Evolutionary conservation across 2,888 invertebrate genomes (phyloP).

Genomic region (Himalopsyche anomala): DNA sequence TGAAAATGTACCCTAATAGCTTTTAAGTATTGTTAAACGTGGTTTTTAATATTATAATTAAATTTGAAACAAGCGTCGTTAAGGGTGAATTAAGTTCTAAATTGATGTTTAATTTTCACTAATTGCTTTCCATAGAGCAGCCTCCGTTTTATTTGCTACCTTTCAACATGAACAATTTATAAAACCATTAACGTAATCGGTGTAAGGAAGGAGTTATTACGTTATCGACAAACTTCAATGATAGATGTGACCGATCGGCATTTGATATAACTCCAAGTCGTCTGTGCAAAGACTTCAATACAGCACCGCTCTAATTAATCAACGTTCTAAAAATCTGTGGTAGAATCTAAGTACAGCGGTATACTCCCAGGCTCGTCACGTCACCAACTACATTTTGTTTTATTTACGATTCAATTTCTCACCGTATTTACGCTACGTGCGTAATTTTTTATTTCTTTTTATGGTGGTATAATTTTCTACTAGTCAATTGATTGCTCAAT

Average conservation of each 20-base stretch:
- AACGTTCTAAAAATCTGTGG: no score
- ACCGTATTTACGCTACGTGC: no score
- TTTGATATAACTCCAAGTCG: no score
- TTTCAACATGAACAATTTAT: conserved; percentile 1
- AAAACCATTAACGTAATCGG: conserved; percentile 32
- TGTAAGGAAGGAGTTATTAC: neutral
- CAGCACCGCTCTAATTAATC: no score
- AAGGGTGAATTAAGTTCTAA: conserved; percentile 40
- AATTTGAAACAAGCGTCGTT: conserved; percentile 27
- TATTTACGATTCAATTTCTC: no score
- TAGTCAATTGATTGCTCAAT: no score
- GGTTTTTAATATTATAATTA: conserved; percentile 39
- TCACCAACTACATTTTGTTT: no score
- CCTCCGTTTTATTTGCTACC: conserved; percentile 29
- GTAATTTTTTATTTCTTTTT: no score
- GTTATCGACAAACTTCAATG: neutral
- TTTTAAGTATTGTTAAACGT: conserved; percentile 31
- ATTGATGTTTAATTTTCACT: conserved; percentile 43
- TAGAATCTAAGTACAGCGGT: no score
- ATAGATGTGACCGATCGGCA: neutral
- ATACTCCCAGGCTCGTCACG: no score
- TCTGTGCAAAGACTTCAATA: no score
- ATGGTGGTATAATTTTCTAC: no score
- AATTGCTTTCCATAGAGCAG: conserved; percentile 24
- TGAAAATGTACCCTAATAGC: conserved; percentile 23